phyloP scores from a whole-genome alignment of 2,113 vertebrate species.

The Otocyon megalotis region DNA sequence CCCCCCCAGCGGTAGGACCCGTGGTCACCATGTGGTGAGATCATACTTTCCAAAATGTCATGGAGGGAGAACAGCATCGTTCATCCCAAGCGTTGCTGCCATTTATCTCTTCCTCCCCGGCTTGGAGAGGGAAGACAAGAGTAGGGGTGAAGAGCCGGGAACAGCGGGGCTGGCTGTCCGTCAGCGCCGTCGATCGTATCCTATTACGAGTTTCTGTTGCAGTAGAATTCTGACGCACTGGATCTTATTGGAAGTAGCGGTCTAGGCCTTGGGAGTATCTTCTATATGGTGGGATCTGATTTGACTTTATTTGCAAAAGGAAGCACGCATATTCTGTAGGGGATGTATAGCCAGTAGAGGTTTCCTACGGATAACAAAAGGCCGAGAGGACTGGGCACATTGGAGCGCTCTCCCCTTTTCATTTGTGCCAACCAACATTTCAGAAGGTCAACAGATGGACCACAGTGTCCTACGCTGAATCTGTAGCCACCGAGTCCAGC shows the following conservation, averaged over 20 bases:
- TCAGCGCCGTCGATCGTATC: neutral
- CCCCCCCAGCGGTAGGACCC: neutral
- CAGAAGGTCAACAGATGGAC: neutral
- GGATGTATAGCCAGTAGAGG: neutral
- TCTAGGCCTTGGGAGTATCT: neutral
- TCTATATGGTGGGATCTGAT: neutral
- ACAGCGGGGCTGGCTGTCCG: fast-evolving
- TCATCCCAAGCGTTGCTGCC: fast-evolving
- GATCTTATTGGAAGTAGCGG: neutral
- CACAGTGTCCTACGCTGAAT: neutral
- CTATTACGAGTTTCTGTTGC: neutral
- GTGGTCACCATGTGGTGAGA: neutral
- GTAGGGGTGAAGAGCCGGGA: neutral
- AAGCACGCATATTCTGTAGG: neutral
- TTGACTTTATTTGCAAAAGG: slow-evolving; percentile 13
- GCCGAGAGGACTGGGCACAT: neutral
- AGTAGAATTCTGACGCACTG: neutral
- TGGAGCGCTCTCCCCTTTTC: neutral
- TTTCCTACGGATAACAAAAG: neutral
- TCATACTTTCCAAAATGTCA: neutral
- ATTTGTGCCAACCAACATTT: neutral
- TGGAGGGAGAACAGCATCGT: neutral
- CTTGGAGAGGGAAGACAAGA: neutral
- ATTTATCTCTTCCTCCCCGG: neutral
- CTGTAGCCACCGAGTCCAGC: neutral